These are phyloP conservation scores for Drosophila anomelani DNA, from an alignment of 2,888 invertebrate genomes.

Conservation along the genomic window DNA sequence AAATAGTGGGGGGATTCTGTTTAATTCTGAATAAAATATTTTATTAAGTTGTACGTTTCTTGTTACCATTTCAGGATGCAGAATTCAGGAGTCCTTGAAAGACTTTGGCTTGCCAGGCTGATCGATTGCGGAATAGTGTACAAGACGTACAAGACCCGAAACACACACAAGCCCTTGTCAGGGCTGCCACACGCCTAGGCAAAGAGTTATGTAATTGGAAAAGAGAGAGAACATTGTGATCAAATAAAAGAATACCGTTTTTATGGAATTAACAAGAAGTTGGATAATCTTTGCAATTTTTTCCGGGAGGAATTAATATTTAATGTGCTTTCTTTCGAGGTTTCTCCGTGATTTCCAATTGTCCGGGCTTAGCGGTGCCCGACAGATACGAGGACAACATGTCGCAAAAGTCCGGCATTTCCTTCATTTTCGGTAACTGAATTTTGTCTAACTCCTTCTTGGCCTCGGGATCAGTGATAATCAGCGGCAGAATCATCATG, in stretches of 20 bases:
- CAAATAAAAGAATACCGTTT: constrained; percentile 74
- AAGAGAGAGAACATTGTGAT: constrained; percentile 74
- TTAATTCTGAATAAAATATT: too few species aligned
- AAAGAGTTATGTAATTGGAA: constrained; percentile 77
- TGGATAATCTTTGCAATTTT: neutral
- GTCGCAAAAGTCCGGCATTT: constrained; percentile 98
- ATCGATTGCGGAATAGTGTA: constrained; percentile 23
- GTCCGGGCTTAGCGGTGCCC: constrained; percentile 84
- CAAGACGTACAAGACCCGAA: constrained; percentile 26
- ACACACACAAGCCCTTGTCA: constrained; percentile 79
- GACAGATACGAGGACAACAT: constrained; percentile 94
- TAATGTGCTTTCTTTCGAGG: neutral
- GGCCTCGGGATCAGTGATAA: constrained; percentile 98
- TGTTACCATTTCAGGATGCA: constrained; percentile 38
- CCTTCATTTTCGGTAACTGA: constrained; percentile 88
- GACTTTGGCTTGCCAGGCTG: constrained; percentile 43
- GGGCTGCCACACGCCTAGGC: constrained; percentile 82
- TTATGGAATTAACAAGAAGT: constrained; percentile 61
- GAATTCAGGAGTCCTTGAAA: constrained; percentile 38
- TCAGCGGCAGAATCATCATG: constrained; percentile 95
- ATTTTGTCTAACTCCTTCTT: constrained; percentile 97
- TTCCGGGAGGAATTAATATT: neutral
- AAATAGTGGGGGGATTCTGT: too few species aligned
- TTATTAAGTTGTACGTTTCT: neutral
- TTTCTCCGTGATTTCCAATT: neutral